Evolutionary conservation across 1,140 invertebrate genomes (phyloP).

Genomic region (Halyomorpha halys): DNA sequence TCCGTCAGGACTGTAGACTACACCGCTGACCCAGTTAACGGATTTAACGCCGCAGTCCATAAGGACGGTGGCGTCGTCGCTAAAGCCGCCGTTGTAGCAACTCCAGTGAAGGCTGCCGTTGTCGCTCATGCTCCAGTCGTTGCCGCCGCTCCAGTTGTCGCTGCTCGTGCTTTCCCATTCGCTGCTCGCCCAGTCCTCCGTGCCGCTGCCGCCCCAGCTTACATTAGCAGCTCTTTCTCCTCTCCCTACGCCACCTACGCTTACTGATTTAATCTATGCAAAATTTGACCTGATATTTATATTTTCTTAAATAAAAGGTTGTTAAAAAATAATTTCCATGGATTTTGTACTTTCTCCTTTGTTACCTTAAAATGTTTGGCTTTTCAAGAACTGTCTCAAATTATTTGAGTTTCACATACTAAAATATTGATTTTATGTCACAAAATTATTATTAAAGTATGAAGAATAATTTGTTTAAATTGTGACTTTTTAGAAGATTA

Average conservation of each 20-base stretch:
- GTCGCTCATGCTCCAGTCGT: background rate
- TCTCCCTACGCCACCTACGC: background rate
- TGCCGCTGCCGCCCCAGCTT: background rate
- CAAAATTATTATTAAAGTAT: too few species aligned
- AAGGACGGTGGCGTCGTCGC: background rate
- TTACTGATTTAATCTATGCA: background rate
- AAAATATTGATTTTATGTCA: too few species aligned
- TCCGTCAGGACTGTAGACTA: slow-evolving; percentile 38
- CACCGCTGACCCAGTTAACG: slow-evolving; percentile 38
- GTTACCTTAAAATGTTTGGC: too few species aligned
- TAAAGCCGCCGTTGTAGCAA: background rate
- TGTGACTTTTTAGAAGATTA: too few species aligned
- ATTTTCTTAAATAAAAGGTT: background rate
- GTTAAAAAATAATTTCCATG: background rate
- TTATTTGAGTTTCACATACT: too few species aligned
- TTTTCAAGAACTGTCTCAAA: too few species aligned
- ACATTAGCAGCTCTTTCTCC: background rate
- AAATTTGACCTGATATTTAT: background rate
- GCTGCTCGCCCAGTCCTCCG: background rate
- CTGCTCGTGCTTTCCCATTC: slow-evolving; percentile 21
- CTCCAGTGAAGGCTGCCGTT: background rate
- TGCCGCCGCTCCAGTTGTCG: background rate
- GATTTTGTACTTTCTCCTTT: too few species aligned
- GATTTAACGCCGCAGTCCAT: slow-evolving; percentile 38
- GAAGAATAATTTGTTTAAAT: too few species aligned